Conservation (phyloP, 2,888 invertebrate genomes). For the Limnephilus marmoratus region DNA sequence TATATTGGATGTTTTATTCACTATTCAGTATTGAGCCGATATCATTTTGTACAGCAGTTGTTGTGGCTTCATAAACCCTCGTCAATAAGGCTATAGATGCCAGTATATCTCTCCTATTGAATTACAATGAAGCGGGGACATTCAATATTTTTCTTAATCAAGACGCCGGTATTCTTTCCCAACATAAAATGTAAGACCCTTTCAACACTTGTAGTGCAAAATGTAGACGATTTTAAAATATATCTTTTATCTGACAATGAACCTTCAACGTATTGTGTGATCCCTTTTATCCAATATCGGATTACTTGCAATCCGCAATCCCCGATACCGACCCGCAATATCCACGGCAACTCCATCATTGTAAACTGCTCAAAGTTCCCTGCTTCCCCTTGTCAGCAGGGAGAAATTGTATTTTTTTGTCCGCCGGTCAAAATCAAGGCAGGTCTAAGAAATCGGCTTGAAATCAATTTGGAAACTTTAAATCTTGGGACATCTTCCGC, state of each 20-base stretch:
- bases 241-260: background rate
- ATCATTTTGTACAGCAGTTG: background rate
- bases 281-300: slow-evolving; percentile 28
- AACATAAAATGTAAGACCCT: background rate
- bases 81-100: background rate
- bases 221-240: background rate
- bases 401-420: slow-evolving; percentile 26
- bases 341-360: slow-evolving; percentile 11
- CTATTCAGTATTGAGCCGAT: background rate
- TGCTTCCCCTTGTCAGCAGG: slow-evolving; percentile 13
- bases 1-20: background rate
- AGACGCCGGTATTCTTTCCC: background rate
- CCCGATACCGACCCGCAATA: background rate
- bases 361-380: slow-evolving; percentile 10
- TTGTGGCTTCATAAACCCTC: background rate
- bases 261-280: background rate
- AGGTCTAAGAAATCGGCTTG: background rate
- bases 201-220: slow-evolving; percentile 2
- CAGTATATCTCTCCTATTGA: background rate
- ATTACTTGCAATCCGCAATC: slow-evolving; percentile 10
- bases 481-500: background rate
- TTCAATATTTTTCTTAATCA: background rate
- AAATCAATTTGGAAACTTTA: background rate
- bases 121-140: background rate
- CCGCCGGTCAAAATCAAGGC: slow-evolving; percentile 13